Conservation (phyloP, 2,797 vertebrate species). For the Mionectes olivaceus region DNA sequence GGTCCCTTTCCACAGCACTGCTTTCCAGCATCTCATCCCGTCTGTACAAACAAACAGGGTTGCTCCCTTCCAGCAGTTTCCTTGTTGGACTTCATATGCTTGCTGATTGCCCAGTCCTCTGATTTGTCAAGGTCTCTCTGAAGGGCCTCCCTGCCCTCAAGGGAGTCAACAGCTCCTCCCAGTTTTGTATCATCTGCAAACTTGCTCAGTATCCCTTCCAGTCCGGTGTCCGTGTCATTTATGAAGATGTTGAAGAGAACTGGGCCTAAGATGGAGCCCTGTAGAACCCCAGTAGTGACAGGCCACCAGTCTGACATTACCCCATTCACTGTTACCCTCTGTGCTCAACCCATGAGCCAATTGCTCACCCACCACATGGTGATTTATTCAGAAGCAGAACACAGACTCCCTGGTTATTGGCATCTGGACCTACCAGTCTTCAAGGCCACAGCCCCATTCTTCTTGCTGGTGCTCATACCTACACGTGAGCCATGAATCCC, state of each 20-base stretch:
- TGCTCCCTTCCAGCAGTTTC: neutral
- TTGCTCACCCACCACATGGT: neutral
- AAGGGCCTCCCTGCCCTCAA: too few species aligned
- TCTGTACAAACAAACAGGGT: too few species aligned
- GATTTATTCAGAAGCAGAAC: neutral
- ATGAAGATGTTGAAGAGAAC: neutral
- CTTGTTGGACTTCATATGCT: neutral
- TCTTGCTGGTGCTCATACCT: neutral
- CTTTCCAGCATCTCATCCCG: neutral
- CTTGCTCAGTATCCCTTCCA: neutral
- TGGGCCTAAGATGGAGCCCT: neutral
- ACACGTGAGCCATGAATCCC: fast-evolving
- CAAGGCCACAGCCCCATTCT: neutral
- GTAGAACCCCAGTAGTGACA: neutral
- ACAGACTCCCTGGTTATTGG: neutral
- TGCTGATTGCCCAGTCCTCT: neutral
- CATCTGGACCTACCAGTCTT: too few species aligned
- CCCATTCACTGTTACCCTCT: neutral
- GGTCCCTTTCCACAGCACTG: neutral
- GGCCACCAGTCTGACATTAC: neutral
- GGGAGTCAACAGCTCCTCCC: neutral
- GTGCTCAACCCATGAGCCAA: neutral
- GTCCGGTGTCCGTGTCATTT: neutral
- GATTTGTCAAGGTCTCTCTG: neutral
- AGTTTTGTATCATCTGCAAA: neutral